These are phyloP conservation scores for Galerucella pusilla DNA, from an alignment of 2,888 invertebrate genomes.

Conservation along the genomic window DNA sequence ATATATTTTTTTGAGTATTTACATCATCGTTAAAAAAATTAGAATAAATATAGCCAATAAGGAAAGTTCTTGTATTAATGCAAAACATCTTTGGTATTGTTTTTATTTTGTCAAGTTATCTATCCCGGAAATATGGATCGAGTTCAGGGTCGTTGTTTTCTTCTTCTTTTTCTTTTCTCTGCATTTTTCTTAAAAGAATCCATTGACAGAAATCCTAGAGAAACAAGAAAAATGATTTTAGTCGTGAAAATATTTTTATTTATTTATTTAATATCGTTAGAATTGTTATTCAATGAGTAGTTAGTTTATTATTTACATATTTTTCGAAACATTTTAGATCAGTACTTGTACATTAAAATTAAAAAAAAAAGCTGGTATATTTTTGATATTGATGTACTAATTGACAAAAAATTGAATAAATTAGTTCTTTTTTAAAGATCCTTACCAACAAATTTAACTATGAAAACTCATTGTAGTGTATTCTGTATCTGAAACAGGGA, in stretches of 20 bases:
- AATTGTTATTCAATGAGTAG: background rate
- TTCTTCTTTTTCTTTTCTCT: constrained; percentile 27
- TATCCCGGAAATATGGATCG: constrained; percentile 22
- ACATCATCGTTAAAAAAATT: constrained; percentile 38
- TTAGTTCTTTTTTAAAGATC: background rate
- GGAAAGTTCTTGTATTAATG: constrained; percentile 45
- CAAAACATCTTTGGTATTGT: constrained; percentile 55
- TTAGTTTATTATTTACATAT: constrained; percentile 26
- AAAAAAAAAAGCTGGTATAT: no score
- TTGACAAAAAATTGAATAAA: no score
- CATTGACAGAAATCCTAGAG: constrained; percentile 24
- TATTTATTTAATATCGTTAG: background rate
- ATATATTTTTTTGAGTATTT: constrained; percentile 50
- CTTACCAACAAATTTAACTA: constrained; percentile 32
- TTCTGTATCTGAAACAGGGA: constrained; percentile 34
- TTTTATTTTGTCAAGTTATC: constrained; percentile 41
- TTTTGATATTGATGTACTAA: no score
- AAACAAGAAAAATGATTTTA: background rate
- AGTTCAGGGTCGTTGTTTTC: constrained; percentile 28
- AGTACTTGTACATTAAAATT: background rate
- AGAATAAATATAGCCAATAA: constrained; percentile 18
- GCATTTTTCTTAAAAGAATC: constrained; percentile 6
- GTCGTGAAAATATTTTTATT: background rate
- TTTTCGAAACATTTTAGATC: background rate
- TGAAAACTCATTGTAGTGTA: constrained; percentile 32